A percentile compares a stretch with the other conserved stretches of the same genome.
Evolutionary conservation across 2,113 vertebrate genomes (phyloP).

Genomic region (Diphyllodes magnificus): DNA sequence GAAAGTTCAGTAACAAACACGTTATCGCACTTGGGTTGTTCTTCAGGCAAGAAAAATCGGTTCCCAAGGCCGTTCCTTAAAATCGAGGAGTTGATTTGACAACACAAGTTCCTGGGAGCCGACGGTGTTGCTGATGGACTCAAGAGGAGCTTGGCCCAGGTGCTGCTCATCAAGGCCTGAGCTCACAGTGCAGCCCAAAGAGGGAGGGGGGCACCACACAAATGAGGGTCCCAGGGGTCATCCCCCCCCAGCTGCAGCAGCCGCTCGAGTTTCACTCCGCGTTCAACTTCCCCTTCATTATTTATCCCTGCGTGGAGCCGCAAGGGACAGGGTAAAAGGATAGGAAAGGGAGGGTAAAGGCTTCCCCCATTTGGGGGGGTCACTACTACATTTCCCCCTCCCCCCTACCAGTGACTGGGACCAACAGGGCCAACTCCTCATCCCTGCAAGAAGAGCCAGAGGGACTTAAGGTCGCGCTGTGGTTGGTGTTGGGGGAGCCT

Average conservation of each 20-base stretch:
- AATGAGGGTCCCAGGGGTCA: background rate
- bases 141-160: too few relatives aligned
- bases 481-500: background rate
- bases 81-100: background rate
- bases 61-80: background rate
- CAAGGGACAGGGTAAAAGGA: background rate
- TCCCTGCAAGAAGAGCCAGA: background rate
- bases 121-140: background rate
- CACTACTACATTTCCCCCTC: accelerated
- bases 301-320: background rate
- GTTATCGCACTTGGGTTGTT: accelerated
- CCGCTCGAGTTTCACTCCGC: background rate
- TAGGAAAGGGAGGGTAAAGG: background rate
- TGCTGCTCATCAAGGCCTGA: background rate
- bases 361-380: background rate
- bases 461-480: accelerated
- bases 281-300: background rate
- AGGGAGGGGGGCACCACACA: background rate
- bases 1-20: accelerated
- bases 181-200: background rate
- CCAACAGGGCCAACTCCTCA: background rate
- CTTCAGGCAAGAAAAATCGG: background rate
- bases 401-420: accelerated
- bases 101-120: accelerated
- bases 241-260: background rate